Percentiles rank a stretch among this genome's conserved stretches.
phyloP scores from a whole-genome alignment of 37 sponge, comb jelly and placozoan species.

The Chondrosia reniformis region DNA sequence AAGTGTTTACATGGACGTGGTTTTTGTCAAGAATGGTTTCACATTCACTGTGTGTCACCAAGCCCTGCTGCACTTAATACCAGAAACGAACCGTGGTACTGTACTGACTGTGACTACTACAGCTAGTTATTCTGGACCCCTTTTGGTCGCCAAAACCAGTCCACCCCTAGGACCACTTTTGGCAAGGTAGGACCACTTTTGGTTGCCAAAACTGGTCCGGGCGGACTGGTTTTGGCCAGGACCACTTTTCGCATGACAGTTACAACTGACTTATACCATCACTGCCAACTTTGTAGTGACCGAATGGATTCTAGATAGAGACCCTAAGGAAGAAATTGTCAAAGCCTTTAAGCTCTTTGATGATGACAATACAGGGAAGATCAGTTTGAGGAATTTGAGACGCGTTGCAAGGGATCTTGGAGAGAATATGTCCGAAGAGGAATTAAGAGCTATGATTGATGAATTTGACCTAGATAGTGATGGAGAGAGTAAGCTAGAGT shows the following conservation, averaged over 20 bases:
- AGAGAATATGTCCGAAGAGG: constrained; percentile 97
- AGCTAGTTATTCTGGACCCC: too few species aligned
- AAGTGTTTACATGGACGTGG: too few species aligned
- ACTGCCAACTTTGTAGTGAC: constrained; percentile 87
- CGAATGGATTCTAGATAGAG: constrained; percentile 87
- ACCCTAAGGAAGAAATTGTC: constrained; percentile 87
- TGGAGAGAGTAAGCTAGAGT: constrained; percentile 86
- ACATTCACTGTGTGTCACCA: too few species aligned
- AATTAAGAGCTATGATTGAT: constrained; percentile 99
- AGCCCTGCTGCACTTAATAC: too few species aligned
- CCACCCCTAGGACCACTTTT: too few species aligned
- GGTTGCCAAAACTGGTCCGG: background rate
- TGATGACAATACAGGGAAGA: constrained; percentile 94
- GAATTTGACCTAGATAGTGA: constrained; percentile 96
- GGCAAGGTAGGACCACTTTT: constrained; percentile 1
- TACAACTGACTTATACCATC: too few species aligned
- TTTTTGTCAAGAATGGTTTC: too few species aligned
- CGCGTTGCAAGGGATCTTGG: constrained; percentile 95
- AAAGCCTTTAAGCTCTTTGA: constrained; percentile 97
- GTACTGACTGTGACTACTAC: too few species aligned
- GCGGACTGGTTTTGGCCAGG: background rate
- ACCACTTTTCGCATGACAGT: background rate
- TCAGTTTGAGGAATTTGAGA: constrained; percentile 87
- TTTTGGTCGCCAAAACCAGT: background rate
- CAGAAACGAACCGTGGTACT: too few species aligned